phyloP scores from a whole-genome alignment of 2,888 invertebrate species.

The Pegoplata infirma region DNA sequence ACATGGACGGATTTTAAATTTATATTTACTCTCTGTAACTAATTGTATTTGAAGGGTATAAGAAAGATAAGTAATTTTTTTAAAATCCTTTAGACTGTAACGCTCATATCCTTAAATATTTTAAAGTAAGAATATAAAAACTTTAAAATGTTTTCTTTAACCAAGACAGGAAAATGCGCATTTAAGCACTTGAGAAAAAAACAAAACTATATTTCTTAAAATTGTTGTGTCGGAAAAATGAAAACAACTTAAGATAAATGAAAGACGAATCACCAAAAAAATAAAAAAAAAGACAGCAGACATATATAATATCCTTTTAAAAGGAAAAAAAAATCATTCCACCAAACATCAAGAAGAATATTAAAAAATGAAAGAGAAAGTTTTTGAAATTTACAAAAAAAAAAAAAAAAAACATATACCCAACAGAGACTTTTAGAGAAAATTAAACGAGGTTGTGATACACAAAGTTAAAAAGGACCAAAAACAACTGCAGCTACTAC shows the following conservation, averaged over 20 bases:
- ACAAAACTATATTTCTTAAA: slow-evolving; percentile 3
- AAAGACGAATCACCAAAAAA: too few species aligned
- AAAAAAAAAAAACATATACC: slow-evolving; percentile 24
- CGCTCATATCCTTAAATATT: too few species aligned
- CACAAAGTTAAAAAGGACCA: neutral
- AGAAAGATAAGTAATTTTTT: too few species aligned
- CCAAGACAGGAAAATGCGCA: slow-evolving; percentile 40
- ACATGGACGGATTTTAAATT: too few species aligned
- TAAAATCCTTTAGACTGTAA: too few species aligned
- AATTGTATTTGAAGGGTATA: too few species aligned
- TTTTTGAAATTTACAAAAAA: slow-evolving; percentile 30
- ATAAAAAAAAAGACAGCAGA: slow-evolving; percentile 29
- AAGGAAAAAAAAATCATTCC: slow-evolving; percentile 1
- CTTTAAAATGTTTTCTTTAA: too few species aligned
- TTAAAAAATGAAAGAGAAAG: slow-evolving; percentile 51
- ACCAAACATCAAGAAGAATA: slow-evolving; percentile 15
- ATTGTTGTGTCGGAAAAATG: slow-evolving; percentile 17
- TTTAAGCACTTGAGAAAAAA: slow-evolving; percentile 2
- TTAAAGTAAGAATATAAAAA: too few species aligned
- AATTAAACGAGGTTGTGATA: slow-evolving; percentile 5
- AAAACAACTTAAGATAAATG: slow-evolving; percentile 4
- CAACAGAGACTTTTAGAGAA: slow-evolving; percentile 14
- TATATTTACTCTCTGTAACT: too few species aligned
- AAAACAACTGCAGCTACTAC: neutral
- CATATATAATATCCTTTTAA: slow-evolving; percentile 32